Conservation (phyloP, 2,888 invertebrate genomes). For the Pachliopta kotzebuea region DNA sequence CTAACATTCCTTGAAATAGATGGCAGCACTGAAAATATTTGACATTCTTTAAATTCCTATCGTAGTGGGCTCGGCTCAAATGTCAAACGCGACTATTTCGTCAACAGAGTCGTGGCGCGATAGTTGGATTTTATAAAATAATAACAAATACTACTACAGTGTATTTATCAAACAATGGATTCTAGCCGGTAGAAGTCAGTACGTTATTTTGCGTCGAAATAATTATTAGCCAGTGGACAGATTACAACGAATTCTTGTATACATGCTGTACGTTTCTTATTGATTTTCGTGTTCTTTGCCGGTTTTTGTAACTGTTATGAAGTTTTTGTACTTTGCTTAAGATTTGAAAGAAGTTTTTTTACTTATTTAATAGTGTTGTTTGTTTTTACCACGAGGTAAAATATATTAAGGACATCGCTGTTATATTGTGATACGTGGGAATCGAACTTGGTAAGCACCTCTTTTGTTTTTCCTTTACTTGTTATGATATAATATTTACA, state of each 20-base stretch:
- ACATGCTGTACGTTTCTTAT: slow-evolving; percentile 60
- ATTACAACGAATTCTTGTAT: slow-evolving; percentile 44
- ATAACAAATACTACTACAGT: slow-evolving; percentile 70
- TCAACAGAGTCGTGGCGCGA: slow-evolving; percentile 79
- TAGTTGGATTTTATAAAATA: slow-evolving; percentile 78
- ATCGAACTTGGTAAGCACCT: slow-evolving; percentile 23
- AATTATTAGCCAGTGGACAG: slow-evolving; percentile 57
- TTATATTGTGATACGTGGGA: slow-evolving; percentile 26
- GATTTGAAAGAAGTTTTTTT: slow-evolving; percentile 14
- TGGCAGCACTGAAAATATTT: slow-evolving; percentile 85
- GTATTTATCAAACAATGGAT: slow-evolving; percentile 68
- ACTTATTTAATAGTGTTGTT: slow-evolving; percentile 26
- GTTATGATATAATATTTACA: not conserved
- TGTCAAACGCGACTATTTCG: slow-evolving; percentile 84
- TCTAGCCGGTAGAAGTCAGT: slow-evolving; percentile 61
- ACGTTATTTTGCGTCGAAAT: slow-evolving; percentile 56
- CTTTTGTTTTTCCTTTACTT: not conserved
- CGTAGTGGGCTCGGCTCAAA: slow-evolving; percentile 86
- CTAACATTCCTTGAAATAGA: slow-evolving; percentile 78
- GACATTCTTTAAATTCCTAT: slow-evolving; percentile 83
- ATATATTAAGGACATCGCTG: slow-evolving; percentile 20
- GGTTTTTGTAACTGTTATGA: slow-evolving; percentile 68
- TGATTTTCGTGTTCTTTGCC: slow-evolving; percentile 73
- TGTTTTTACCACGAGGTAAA: slow-evolving; percentile 11
- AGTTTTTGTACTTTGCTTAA: slow-evolving; percentile 49